Percentiles rank a stretch among this genome's conserved stretches.
phyloP scores from a whole-genome alignment of 2,888 invertebrate species.

The Drosophila koepferae region DNA sequence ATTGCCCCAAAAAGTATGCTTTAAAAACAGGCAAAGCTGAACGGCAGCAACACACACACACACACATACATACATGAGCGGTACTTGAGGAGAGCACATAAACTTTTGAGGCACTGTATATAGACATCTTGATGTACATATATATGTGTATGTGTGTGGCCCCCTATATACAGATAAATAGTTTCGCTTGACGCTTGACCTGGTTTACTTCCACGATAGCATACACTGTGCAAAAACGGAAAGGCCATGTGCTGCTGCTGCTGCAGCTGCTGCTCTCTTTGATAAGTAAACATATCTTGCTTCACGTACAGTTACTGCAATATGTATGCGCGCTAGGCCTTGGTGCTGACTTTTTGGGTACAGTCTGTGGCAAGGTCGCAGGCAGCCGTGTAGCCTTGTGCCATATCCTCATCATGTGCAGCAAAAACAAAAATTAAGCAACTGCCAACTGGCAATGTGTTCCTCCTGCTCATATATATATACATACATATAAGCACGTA shows the following conservation, averaged over 20 bases:
- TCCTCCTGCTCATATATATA: background rate
- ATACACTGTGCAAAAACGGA: conserved; percentile 34
- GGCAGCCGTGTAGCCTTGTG: conserved; percentile 57
- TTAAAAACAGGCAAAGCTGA: conserved; percentile 11
- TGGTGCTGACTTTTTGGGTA: conserved; percentile 48
- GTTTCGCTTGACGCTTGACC: conserved; percentile 71
- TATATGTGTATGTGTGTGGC: conserved; percentile 19
- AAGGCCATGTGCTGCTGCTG: conserved; percentile 6
- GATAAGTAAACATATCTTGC: conserved; percentile 60
- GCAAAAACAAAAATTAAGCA: conserved; percentile 14
- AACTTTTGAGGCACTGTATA: conserved; percentile 3
- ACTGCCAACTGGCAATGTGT: conserved; percentile 11
- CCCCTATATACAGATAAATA: conserved; percentile 26
- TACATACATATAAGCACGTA: too few relatives aligned
- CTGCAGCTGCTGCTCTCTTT: conserved; percentile 4
- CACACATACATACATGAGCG: background rate
- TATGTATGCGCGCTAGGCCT: conserved; percentile 56
- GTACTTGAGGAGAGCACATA: conserved; percentile 13
- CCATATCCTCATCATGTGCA: conserved; percentile 35
- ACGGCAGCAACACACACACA: conserved; percentile 1
- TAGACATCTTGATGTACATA: background rate
- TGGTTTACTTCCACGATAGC: conserved; percentile 67
- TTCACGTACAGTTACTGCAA: conserved; percentile 66
- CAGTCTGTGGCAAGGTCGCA: conserved; percentile 63
- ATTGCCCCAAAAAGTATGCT: conserved; percentile 39